Evolutionary conservation across 2,797 vertebrate species (phyloP).

Genomic region (Todus mexicanus): DNA sequence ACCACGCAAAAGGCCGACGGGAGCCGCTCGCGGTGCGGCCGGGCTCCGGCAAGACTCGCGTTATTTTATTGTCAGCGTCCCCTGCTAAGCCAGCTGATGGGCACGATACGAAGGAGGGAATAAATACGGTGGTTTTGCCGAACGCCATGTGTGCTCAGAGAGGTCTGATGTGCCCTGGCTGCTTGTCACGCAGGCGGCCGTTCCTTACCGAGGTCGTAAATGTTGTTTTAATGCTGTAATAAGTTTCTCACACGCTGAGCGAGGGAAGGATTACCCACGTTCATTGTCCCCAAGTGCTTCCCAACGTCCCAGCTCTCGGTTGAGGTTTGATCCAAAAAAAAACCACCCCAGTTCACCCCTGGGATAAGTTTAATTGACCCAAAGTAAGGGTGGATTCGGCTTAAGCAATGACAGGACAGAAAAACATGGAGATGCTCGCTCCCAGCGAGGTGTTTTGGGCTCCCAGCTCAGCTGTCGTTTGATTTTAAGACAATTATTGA

Average conservation of each 20-base stretch:
- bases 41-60: fast-evolving
- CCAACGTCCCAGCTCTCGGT: fast-evolving
- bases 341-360: neutral
- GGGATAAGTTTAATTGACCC: neutral
- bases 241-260: neutral
- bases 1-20: fast-evolving
- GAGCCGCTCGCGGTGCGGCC: neutral
- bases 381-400: neutral
- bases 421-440: neutral
- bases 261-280: neutral
- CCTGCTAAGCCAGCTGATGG: neutral
- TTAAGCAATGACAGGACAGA: neutral
- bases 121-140: neutral
- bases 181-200: neutral
- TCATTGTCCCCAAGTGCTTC: neutral
- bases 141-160: neutral
- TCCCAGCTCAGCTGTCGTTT: neutral
- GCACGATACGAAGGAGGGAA: neutral
- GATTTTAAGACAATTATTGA: neutral
- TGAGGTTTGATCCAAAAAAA: neutral
- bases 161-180: neutral
- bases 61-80: neutral
- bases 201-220: neutral
- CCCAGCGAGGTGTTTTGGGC: fast-evolving
- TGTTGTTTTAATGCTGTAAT: neutral